These are phyloP conservation scores for Riparia riparia DNA, from an alignment of 2,113 vertebrate species.

Conservation along the genomic window DNA sequence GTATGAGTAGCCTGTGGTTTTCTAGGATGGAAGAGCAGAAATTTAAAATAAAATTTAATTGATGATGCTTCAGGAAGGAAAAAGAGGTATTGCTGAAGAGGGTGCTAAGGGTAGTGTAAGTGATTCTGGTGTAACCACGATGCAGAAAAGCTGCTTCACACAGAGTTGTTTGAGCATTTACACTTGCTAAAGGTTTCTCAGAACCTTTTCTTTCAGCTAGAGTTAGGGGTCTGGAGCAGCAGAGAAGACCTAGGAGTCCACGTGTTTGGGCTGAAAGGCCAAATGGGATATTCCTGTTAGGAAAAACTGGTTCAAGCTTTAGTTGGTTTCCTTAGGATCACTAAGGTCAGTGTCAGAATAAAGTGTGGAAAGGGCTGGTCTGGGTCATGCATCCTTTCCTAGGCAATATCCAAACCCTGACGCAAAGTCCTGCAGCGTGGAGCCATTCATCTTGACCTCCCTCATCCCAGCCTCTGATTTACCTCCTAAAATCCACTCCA, in stretches of 20 bases:
- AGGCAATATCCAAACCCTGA: neutral
- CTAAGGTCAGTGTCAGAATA: neutral
- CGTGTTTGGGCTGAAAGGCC: fast-evolving
- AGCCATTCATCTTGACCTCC: fast-evolving
- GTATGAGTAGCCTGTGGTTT: neutral
- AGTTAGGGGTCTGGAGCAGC: neutral
- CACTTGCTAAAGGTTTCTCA: neutral
- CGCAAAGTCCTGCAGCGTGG: neutral
- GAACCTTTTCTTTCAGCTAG: neutral
- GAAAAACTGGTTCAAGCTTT: neutral
- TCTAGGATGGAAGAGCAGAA: neutral
- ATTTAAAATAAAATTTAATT: neutral
- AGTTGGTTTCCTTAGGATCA: neutral
- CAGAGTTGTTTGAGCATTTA: neutral
- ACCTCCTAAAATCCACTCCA: neutral
- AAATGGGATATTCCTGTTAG: neutral
- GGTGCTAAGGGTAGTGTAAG: neutral
- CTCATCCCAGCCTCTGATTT: neutral
- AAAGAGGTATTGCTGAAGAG: neutral
- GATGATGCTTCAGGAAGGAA: neutral
- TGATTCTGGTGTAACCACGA: neutral
- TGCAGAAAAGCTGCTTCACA: neutral
- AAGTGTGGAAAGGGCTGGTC: neutral
- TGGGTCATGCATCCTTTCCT: neutral
- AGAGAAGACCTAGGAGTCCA: neutral